Percentiles rank a stretch among this genome's conserved stretches.
These are phyloP conservation scores for Chlorocebus sabaeus DNA, from an alignment of 2,113 vertebrate genomes.

Conservation along the genomic window DNA sequence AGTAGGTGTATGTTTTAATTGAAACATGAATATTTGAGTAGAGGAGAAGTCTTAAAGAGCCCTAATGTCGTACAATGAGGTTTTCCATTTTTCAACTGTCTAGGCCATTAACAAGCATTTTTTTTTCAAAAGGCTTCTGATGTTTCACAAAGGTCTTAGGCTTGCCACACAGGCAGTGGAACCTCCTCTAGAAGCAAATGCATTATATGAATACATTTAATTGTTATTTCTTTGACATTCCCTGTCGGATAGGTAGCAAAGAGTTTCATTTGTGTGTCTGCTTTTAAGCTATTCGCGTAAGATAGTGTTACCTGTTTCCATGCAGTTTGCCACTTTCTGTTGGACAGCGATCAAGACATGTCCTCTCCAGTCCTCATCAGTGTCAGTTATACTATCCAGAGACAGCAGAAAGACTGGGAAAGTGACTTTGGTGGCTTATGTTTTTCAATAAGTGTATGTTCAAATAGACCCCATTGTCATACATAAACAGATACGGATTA, in stretches of 20 bases:
- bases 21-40: slow-evolving; percentile 58
- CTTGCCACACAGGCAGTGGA: background rate
- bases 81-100: slow-evolving; percentile 55
- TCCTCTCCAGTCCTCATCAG: background rate
- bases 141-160: slow-evolving; percentile 3
- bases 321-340: background rate
- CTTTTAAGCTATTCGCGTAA: background rate
- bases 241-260: background rate
- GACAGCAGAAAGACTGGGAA: background rate
- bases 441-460: background rate
- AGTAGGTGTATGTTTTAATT: slow-evolving; percentile 66
- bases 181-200: background rate
- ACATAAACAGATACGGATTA: background rate
- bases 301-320: background rate
- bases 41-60: slow-evolving; percentile 38
- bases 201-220: background rate
- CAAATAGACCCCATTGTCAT: background rate
- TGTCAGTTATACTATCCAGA: background rate
- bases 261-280: background rate
- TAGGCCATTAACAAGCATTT: slow-evolving; percentile 32
- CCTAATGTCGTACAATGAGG: background rate
- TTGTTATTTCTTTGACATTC: slow-evolving; percentile 13
- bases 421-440: background rate
- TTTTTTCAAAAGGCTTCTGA: slow-evolving; percentile 37
- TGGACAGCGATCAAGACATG: background rate